Evolutionary conservation across 2,113 vertebrate species (phyloP), one percentile per base, ranked within the genome.

Genomic region (Sula dactylatra): DNA sequence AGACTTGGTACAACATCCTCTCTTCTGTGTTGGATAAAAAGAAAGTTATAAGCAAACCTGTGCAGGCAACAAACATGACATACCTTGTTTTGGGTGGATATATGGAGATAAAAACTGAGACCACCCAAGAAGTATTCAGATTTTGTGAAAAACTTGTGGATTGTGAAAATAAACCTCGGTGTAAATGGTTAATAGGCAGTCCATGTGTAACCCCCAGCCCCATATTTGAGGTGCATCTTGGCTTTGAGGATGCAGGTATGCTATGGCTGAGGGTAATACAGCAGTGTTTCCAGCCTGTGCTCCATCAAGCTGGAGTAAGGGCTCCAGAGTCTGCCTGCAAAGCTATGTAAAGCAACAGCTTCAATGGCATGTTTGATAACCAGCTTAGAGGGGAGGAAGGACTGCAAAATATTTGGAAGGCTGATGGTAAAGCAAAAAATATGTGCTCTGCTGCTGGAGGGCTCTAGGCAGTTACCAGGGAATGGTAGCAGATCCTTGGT

Each of bases 201-300:
- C 13, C 4, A 0, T 9, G 13, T 13, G 40, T 72, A 72, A 34
- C 27, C 13, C 16, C 16, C 13, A 61, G 47, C 22, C 12, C 34
- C 1, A 0, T 9, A 7, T 13, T 5, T 14, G 31, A 72, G 58
- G 21, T 5, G 10, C 5, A 3, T 58, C n/a, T 38, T 21, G n/a
- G 29, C 32, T 15, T 32, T 10, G 27, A 54, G 77, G 40, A 6
- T 12, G 32, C 3, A 9, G 24, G 13, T 26, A 3, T 26, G 21
- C 22, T 38, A 8, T 26, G 44, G 24, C 29, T 50, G 52, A 38
- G 24, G 24, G 34, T 25, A 6, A 5, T 14, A 36, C 11, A 40
- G 69, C 11, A 13, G 9, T 3, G 3, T 19, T 65, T 71, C 44
- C 16, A 87, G 13, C 42, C 47, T 85, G 24, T 31, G 54, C 47